Percentiles rank a stretch among this genome's conserved stretches.
These are phyloP conservation scores for Anthophora plumipes DNA, from an alignment of 2,888 invertebrate species.

Conservation along the genomic window DNA sequence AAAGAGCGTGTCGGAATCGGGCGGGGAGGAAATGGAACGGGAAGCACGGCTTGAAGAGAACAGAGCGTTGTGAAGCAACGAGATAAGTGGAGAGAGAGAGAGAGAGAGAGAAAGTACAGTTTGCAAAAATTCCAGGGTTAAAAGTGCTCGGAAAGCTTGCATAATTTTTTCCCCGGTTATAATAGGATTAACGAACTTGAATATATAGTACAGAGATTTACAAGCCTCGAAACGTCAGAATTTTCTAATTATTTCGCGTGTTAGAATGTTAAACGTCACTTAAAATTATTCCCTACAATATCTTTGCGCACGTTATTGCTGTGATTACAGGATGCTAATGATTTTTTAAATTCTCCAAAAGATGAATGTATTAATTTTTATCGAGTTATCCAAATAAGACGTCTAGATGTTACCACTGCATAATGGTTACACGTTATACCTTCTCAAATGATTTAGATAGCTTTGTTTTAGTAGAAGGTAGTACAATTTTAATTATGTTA, in stretches of 20 bases:
- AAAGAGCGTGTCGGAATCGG: conserved; percentile 11
- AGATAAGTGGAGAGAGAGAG: not conserved
- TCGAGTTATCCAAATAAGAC: no score
- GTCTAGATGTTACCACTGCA: no score
- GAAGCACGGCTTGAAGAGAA: not conserved
- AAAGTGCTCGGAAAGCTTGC: not conserved
- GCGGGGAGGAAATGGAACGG: not conserved
- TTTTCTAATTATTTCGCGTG: not conserved
- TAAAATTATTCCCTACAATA: no score
- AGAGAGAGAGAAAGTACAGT: not conserved
- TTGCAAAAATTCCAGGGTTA: not conserved
- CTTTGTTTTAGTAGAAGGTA: no score
- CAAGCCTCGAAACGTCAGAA: not conserved
- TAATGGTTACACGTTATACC: no score
- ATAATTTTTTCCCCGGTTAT: not conserved
- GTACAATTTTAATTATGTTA: no score
- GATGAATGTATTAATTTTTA: no score
- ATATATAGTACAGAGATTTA: not conserved
- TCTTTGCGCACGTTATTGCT: no score
- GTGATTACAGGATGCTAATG: no score
- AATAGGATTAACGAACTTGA: not conserved
- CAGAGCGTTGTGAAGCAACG: not conserved
- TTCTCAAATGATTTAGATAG: no score
- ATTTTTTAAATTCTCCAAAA: no score
- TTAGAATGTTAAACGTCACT: no score